Conservation (phyloP, 2,113 vertebrate genomes). For the Girardinichthys multiradiatus region DNA sequence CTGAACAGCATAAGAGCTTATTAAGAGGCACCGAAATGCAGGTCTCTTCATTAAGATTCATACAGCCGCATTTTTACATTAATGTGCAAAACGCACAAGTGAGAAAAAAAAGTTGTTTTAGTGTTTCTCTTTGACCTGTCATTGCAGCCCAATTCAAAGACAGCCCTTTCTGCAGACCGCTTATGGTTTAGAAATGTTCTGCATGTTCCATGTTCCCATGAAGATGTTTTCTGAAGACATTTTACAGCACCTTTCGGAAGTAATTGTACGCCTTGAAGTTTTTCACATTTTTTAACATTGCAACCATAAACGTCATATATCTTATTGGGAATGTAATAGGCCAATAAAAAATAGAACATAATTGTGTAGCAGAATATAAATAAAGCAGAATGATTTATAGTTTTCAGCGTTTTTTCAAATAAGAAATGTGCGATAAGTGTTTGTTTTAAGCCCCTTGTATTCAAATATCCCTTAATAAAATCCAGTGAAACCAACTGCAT, state of each 20-base stretch:
- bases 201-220: conserved; percentile 39
- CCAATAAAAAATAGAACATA: no score
- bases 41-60: conserved; percentile 66
- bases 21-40: conserved; percentile 61
- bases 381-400: no score
- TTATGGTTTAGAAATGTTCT: conserved; percentile 22
- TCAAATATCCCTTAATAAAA: no score
- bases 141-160: conserved; percentile 25
- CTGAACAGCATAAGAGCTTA: conserved; percentile 63
- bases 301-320: no score
- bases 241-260: conserved; percentile 15
- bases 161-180: conserved; percentile 12
- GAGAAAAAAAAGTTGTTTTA: conserved; percentile 19
- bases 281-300: no score
- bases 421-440: no score
- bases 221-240: conserved; percentile 46
- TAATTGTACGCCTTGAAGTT: no score
- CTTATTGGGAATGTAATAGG: no score
- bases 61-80: conserved; percentile 52
- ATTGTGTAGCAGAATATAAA: no score
- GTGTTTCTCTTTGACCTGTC: conserved; percentile 47
- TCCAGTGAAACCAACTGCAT: no score
- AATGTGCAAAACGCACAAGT: conserved; percentile 33
- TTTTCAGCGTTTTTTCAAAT: no score
- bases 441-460: no score